Percentiles rank a stretch among this genome's conserved stretches.
phyloP scores from a whole-genome alignment of 2,113 vertebrate species.

The Proteles cristata region DNA sequence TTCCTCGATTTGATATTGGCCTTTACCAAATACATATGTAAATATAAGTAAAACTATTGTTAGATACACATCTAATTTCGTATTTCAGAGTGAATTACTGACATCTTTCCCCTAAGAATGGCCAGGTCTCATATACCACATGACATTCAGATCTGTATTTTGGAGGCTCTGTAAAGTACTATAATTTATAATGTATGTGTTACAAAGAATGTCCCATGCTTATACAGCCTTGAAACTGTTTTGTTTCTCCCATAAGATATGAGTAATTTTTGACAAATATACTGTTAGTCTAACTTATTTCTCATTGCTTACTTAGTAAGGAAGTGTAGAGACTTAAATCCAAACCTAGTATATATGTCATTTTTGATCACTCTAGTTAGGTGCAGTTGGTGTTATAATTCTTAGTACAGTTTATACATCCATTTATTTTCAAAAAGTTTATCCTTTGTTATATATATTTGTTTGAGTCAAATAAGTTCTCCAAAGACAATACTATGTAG shows the following conservation, averaged over 20 bases:
- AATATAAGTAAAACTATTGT: background rate
- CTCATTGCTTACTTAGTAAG: background rate
- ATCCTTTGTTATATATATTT: background rate
- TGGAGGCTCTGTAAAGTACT: background rate
- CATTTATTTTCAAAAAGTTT: background rate
- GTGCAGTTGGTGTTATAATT: background rate
- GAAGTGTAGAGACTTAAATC: background rate
- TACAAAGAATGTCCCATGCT: background rate
- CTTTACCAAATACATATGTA: background rate
- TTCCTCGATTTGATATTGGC: background rate
- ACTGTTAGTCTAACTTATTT: background rate
- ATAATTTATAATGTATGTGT: background rate
- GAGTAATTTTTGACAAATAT: background rate
- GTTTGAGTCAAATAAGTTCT: background rate
- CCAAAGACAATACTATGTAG: background rate
- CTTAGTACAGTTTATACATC: background rate
- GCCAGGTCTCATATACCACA: background rate
- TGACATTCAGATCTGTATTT: background rate
- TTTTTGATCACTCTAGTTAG: background rate
- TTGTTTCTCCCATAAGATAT: background rate
- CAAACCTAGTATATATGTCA: background rate
- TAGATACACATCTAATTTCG: background rate
- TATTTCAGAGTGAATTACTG: background rate
- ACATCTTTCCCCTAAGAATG: background rate
- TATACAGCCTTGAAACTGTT: background rate